Percentiles rank a stretch among this genome's conserved stretches.
Evolutionary conservation across 2,888 invertebrate species (phyloP).

Genomic region (Limenitis arthemis): DNA sequence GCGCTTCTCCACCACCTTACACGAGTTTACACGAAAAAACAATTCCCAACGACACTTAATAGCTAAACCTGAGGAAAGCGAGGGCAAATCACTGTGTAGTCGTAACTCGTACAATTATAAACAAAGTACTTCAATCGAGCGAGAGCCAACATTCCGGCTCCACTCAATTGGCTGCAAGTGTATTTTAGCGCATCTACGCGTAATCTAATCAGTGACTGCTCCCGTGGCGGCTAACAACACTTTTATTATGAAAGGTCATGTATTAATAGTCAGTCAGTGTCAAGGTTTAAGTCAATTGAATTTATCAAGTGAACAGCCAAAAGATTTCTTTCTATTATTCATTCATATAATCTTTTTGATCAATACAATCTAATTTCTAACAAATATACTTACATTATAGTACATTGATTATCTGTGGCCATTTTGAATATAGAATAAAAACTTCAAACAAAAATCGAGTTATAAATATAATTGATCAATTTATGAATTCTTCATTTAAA

Average conservation of each 20-base stretch:
- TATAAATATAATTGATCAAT: too few relatives aligned
- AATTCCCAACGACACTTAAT: too few relatives aligned
- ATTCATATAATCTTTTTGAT: too few relatives aligned
- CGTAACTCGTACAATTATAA: background rate
- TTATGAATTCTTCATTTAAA: too few relatives aligned
- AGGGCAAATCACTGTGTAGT: background rate
- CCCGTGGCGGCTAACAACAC: background rate
- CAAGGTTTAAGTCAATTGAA: background rate
- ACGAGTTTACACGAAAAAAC: too few relatives aligned
- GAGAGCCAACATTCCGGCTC: constrained; percentile 2
- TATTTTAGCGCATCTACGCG: constrained; percentile 1
- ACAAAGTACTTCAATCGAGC: constrained; percentile 2
- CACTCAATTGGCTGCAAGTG: constrained; percentile 2
- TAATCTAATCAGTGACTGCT: background rate
- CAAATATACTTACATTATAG: too few relatives aligned
- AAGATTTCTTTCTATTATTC: too few relatives aligned
- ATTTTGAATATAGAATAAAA: too few relatives aligned
- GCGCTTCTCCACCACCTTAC: too few relatives aligned
- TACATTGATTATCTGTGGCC: too few relatives aligned
- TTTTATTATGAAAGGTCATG: constrained; percentile 10
- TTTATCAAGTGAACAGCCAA: background rate
- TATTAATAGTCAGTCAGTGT: background rate
- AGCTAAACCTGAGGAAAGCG: background rate
- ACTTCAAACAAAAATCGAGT: too few relatives aligned
- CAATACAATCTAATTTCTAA: too few relatives aligned